Evolutionary conservation across 2,888 invertebrate species (phyloP).

Genomic region (Chrysolina oricalcia): DNA sequence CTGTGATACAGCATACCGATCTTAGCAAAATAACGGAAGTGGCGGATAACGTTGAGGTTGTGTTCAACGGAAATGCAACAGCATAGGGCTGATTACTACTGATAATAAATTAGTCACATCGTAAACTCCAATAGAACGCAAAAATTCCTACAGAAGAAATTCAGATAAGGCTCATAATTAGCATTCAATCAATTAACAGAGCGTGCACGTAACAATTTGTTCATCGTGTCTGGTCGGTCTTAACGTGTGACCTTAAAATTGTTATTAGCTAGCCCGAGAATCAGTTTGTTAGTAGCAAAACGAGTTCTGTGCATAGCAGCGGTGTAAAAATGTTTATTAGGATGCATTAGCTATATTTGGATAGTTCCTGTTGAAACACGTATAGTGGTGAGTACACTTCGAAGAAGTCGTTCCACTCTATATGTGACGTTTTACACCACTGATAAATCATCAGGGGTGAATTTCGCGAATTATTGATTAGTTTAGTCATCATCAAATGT

Average conservation of each 20-base stretch:
- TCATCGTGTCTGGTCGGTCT: slow-evolving; percentile 1
- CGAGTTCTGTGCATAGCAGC: neutral
- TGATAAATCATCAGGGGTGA: no score
- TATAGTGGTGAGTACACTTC: neutral
- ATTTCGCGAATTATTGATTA: no score
- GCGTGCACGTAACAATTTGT: neutral
- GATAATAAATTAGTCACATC: no score
- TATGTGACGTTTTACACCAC: no score
- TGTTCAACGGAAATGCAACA: no score
- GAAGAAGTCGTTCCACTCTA: no score
- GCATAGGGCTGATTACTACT: no score
- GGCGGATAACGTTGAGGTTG: no score
- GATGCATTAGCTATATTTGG: neutral
- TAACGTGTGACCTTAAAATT: slow-evolving; percentile 8
- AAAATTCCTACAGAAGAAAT: neutral
- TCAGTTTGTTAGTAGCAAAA: neutral
- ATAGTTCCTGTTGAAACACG: neutral
- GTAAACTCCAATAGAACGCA: neutral
- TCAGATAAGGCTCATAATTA: neutral
- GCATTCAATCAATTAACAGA: slow-evolving; percentile 1
- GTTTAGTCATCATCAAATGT: no score
- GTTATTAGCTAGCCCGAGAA: neutral
- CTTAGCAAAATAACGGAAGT: no score
- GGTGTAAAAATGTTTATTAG: neutral
- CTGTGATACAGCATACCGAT: no score